A percentile compares a stretch with the other conserved stretches of the same genome.
These are phyloP conservation scores for Cotesia vestalis DNA, from an alignment of 1,140 invertebrate genomes.

Conservation along the genomic window DNA sequence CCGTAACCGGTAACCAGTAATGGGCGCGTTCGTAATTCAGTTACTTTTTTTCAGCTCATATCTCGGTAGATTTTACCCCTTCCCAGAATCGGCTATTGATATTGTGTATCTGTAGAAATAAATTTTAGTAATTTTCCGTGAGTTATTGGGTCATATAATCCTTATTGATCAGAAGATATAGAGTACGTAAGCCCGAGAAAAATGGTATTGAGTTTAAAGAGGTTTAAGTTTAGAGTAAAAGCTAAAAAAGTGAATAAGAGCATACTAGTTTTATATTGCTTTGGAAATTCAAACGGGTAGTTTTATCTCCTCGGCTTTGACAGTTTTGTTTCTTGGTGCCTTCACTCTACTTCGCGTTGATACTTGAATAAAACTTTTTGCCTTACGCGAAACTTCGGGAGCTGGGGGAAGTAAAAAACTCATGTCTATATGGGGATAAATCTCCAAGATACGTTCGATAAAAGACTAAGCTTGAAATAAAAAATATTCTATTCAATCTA, in stretches of 20 bases:
- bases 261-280: constrained; percentile 16
- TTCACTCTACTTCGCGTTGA: background rate
- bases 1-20: background rate
- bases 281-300: constrained; percentile 3
- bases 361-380: constrained; percentile 19
- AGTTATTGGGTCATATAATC: too few species aligned
- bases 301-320: constrained; percentile 1
- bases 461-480: too few species aligned
- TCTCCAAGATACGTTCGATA: too few species aligned
- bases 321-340: background rate
- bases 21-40: background rate
- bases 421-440: too few species aligned
- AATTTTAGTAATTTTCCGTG: background rate
- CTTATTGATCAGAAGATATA: too few species aligned
- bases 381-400: too few species aligned
- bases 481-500: too few species aligned
- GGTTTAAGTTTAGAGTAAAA: constrained; percentile 7
- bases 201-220: background rate
- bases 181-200: too few species aligned
- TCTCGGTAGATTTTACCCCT: too few species aligned
- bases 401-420: background rate
- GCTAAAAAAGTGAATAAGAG: background rate
- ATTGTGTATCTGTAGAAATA: background rate
- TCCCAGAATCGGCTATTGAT: background rate
- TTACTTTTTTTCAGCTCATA: background rate